phyloP scores from a whole-genome alignment of 2,113 vertebrate genomes.

The mouse (Mus musculus) region DNA sequence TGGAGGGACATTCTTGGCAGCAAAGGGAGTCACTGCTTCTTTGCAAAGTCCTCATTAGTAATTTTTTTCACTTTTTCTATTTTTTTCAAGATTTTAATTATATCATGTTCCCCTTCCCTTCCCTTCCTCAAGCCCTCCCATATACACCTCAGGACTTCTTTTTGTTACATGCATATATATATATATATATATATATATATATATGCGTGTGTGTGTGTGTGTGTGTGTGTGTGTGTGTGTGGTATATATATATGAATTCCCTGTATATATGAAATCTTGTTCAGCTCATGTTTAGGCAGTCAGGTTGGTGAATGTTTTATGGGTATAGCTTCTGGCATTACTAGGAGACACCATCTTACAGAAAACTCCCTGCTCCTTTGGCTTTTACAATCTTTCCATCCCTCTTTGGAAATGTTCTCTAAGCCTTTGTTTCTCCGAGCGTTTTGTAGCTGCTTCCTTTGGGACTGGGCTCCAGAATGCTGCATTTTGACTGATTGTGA shows the following conservation, averaged over 20 bases:
- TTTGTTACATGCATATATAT: background rate
- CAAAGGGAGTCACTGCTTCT: background rate
- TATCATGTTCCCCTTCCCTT: background rate
- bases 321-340: background rate
- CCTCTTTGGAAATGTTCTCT: background rate
- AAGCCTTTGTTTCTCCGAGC: background rate
- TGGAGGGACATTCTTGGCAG: slow-evolving; percentile 25
- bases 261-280: background rate
- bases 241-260: background rate
- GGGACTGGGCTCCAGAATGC: background rate
- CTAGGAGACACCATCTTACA: background rate
- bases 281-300: background rate
- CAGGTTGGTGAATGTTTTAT: background rate
- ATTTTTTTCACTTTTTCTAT: background rate
- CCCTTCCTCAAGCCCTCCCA: background rate
- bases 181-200: background rate
- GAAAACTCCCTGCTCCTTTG: background rate
- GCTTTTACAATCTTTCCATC: background rate
- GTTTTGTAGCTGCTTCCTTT: background rate
- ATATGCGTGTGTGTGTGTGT: no score
- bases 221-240: no score
- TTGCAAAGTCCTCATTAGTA: background rate
- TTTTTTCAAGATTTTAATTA: background rate
- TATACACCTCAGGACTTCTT: background rate
- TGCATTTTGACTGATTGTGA: background rate